A percentile compares a stretch with the other conserved stretches of the same genome.
These are phyloP conservation scores for Oryzias melastigma DNA, from an alignment of 2,113 vertebrate species.

Conservation along the genomic window DNA sequence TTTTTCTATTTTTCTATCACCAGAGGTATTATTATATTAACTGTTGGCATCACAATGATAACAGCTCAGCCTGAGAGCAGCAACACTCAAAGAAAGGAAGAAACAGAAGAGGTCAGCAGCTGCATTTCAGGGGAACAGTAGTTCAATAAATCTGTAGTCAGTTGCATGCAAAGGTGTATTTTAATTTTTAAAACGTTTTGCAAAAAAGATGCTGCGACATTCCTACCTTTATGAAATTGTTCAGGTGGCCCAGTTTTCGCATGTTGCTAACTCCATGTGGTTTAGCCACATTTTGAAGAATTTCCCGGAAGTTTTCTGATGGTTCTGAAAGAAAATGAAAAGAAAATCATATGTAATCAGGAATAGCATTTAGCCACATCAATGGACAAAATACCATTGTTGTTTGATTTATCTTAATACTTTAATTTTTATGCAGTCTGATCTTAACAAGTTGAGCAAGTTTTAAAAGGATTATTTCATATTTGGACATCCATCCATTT, in stretches of 20 bases:
- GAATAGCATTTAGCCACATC: conserved; percentile 24
- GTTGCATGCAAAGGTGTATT: neutral
- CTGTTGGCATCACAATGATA: conserved; percentile 52
- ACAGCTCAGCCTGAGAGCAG: conserved; percentile 46
- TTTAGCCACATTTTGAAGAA: conserved; percentile 98
- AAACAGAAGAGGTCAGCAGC: conserved; percentile 45
- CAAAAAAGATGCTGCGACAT: neutral
- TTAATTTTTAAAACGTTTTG: neutral
- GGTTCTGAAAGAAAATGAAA: conserved; percentile 81
- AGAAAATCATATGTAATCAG: conserved; percentile 48
- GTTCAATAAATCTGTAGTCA: conserved; percentile 13
- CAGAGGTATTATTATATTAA: conserved; percentile 46
- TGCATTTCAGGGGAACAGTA: conserved; percentile 21
- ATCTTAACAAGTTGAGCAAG: conserved; percentile 14
- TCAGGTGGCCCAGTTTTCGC: conserved; percentile 97
- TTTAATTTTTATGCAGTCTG: conserved; percentile 33
- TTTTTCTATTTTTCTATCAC: conserved; percentile 30
- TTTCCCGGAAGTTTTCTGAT: conserved; percentile 94
- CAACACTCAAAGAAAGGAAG: conserved; percentile 34
- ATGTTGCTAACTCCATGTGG: conserved; percentile 97
- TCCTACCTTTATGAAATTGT: conserved; percentile 98
- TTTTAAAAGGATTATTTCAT: neutral
- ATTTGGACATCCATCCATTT: too few species aligned
- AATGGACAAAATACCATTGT: conserved; percentile 48
- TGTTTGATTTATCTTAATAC: conserved; percentile 37